Percentiles rank a stretch among this genome's conserved stretches.
These are phyloP conservation scores for Ptilodon capucinus DNA, from an alignment of 2,888 invertebrate genomes.

Conservation along the genomic window DNA sequence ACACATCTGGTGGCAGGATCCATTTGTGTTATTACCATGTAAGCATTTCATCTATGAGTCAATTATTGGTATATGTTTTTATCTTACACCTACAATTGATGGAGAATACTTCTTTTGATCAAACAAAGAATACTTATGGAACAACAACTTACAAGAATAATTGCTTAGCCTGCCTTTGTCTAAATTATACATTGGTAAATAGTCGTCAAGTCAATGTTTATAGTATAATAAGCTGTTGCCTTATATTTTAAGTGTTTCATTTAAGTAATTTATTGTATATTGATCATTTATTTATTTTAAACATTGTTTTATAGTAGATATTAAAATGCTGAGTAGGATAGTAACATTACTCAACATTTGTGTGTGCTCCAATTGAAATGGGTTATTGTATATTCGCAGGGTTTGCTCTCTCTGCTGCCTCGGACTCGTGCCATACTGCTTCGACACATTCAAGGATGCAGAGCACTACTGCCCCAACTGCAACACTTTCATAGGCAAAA, in stretches of 20 bases:
- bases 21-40: slow-evolving; percentile 74
- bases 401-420: slow-evolving; percentile 76
- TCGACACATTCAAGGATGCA: slow-evolving; percentile 77
- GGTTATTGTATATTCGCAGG: slow-evolving; percentile 49
- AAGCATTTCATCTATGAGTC: slow-evolving; percentile 35
- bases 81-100: not conserved
- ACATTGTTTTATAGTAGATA: too few relatives aligned
- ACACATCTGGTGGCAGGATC: slow-evolving; percentile 76
- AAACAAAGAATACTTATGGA: not conserved
- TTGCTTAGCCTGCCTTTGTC: not conserved
- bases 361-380: not conserved
- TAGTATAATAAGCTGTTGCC: too few relatives aligned
- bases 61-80: slow-evolving; percentile 1
- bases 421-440: slow-evolving; percentile 75
- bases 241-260: too few relatives aligned
- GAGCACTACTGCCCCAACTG: slow-evolving; percentile 79
- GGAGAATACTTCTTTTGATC: not conserved
- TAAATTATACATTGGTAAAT: too few relatives aligned
- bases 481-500: slow-evolving; percentile 75
- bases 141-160: not conserved
- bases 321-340: too few relatives aligned
- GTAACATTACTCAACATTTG: too few relatives aligned
- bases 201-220: too few relatives aligned
- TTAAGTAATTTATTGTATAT: too few relatives aligned
- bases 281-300: too few relatives aligned